Percentiles rank a stretch among this genome's conserved stretches.
Evolutionary conservation across 2,113 vertebrate species (phyloP).

Genomic region (Serilophus lunatus): DNA sequence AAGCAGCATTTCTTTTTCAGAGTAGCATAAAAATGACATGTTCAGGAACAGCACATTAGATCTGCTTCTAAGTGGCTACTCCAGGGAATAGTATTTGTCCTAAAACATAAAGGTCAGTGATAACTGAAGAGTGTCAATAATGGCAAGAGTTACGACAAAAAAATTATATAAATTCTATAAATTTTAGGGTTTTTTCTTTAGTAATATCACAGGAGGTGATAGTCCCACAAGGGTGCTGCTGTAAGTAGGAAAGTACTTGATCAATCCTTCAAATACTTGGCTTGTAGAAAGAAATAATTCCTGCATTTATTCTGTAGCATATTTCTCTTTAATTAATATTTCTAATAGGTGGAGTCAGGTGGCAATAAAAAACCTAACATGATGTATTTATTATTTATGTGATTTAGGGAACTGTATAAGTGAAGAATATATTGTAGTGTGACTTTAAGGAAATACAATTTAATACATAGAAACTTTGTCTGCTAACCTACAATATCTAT

Average conservation of each 20-base stretch:
- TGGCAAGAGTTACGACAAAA: background rate
- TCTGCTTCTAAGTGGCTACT: slow-evolving; percentile 24
- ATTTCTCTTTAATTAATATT: background rate
- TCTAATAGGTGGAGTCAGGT: background rate
- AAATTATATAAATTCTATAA: slow-evolving; percentile 10
- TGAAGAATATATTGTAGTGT: background rate
- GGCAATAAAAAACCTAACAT: background rate
- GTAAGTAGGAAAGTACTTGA: background rate
- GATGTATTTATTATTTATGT: background rate
- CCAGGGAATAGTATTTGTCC: slow-evolving; percentile 42
- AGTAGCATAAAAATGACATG: slow-evolving; percentile 20
- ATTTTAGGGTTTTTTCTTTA: slow-evolving; percentile 20
- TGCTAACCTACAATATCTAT: background rate
- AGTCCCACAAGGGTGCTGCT: background rate
- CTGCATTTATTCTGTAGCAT: background rate
- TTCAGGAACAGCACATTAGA: slow-evolving; percentile 21
- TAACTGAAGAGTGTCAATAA: slow-evolving; percentile 54
- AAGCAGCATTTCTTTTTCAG: slow-evolving; percentile 35
- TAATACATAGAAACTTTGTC: background rate
- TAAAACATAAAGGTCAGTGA: slow-evolving; percentile 43
- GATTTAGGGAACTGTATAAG: background rate
- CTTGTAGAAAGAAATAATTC: background rate
- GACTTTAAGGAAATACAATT: background rate
- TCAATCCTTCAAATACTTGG: background rate
- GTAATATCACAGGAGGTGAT: background rate